Conservation (phyloP, 2,113 vertebrate species). For the Spilogale gracilis region DNA sequence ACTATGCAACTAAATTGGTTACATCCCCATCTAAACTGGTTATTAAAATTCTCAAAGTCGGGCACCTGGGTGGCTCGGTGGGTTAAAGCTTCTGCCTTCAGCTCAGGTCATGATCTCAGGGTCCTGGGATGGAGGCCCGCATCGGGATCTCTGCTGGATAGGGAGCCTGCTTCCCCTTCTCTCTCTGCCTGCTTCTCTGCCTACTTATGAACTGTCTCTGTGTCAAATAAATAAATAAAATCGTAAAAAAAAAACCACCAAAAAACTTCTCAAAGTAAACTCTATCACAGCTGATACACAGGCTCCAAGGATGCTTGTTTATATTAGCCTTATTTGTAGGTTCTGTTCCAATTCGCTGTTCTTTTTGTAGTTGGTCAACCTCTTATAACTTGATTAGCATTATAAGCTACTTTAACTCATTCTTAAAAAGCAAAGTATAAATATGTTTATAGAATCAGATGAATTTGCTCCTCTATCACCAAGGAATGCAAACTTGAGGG, state of each 20-base stretch:
- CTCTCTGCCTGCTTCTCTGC: too few relatives aligned
- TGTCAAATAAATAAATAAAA: too few relatives aligned
- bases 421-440: constrained; percentile 10
- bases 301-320: background rate
- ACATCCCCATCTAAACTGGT: background rate
- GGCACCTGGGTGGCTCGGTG: too few relatives aligned
- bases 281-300: background rate
- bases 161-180: too few relatives aligned
- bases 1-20: background rate
- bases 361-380: background rate
- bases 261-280: background rate
- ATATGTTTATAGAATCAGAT: background rate
- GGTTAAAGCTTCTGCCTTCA: too few relatives aligned
- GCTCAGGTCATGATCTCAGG: too few relatives aligned
- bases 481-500: background rate
- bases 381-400: background rate
- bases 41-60: constrained; percentile 36
- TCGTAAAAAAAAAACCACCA: too few relatives aligned
- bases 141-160: too few relatives aligned
- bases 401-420: background rate
- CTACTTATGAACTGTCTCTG: too few relatives aligned
- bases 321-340: background rate
- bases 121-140: too few relatives aligned
- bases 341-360: background rate
- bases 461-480: background rate